A percentile compares a stretch with the other conserved stretches of the same genome.
phyloP scores from a whole-genome alignment of 2,888 invertebrate species.

The Apodemia mormo region DNA sequence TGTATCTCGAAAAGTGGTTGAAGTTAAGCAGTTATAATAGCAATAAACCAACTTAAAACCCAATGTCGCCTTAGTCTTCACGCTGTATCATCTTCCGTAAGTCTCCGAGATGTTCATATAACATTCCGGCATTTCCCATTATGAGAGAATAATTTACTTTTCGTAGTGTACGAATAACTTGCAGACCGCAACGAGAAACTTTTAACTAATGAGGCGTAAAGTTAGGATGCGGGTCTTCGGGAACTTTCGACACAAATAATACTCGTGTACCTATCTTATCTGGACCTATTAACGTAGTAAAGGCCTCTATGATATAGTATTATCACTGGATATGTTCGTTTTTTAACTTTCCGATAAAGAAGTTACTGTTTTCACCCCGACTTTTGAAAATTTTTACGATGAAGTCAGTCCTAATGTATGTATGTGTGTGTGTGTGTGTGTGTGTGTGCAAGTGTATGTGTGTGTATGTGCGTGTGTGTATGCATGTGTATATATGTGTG shows the following conservation, averaged over 20 bases:
- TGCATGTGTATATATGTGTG: too few species aligned
- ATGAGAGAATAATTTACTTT: constrained; percentile 1
- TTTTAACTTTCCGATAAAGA: too few species aligned
- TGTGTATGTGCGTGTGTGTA: too few species aligned
- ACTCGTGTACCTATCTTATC: neutral
- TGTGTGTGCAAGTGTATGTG: too few species aligned
- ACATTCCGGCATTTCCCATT: constrained; percentile 6
- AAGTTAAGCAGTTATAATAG: neutral
- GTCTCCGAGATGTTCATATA: neutral
- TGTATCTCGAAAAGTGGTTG: neutral
- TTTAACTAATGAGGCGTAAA: constrained; percentile 7
- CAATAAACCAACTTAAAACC: neutral
- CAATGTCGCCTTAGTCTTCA: neutral
- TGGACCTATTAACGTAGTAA: too few species aligned
- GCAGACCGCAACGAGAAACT: neutral
- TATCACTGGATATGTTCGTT: too few species aligned
- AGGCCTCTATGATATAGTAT: too few species aligned
- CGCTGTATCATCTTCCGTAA: neutral
- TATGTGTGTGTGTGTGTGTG: too few species aligned
- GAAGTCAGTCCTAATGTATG: too few species aligned
- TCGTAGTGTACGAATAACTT: constrained; percentile 8
- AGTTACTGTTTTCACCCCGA: too few species aligned
- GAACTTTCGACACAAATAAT: neutral
- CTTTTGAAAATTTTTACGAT: too few species aligned
- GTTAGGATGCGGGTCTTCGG: neutral